Conservation (phyloP, 2,888 invertebrate species). For the Phlogophora meticulosa region DNA sequence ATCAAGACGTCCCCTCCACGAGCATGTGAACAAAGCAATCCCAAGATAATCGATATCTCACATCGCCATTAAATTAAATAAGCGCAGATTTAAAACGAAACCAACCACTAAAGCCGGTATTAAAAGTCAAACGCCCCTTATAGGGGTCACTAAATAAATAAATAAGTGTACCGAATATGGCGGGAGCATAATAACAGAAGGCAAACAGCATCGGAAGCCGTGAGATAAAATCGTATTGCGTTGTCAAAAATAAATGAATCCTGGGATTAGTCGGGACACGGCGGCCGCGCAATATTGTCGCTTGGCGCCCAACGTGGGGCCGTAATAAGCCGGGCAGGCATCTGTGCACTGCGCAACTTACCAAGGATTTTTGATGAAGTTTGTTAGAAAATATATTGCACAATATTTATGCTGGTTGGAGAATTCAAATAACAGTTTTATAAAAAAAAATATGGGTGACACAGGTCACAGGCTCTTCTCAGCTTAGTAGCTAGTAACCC, state of each 20-base stretch:
- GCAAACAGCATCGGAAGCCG: constrained; percentile 91
- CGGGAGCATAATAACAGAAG: constrained; percentile 89
- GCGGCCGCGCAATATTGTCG: constrained; percentile 88
- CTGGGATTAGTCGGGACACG: constrained; percentile 90
- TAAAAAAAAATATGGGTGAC: too few relatives aligned
- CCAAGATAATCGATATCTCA: constrained; percentile 59
- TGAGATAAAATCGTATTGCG: constrained; percentile 91
- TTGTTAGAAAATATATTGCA: constrained; percentile 61
- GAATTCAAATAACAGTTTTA: too few relatives aligned
- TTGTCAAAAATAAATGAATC: constrained; percentile 92
- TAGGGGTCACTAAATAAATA: constrained; percentile 88
- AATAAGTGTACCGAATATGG: constrained; percentile 89
- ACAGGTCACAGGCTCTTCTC: too few relatives aligned
- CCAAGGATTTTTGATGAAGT: constrained; percentile 60
- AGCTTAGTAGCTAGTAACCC: too few relatives aligned
- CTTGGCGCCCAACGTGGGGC: constrained; percentile 85
- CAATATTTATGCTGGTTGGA: constrained; percentile 2
- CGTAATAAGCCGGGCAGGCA: constrained; percentile 80
- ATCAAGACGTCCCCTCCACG: constrained; percentile 27
- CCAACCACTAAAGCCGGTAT: constrained; percentile 84
- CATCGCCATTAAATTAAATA: constrained; percentile 75
- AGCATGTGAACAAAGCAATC: constrained; percentile 32
- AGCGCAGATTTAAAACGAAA: constrained; percentile 71
- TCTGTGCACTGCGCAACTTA: constrained; percentile 63
- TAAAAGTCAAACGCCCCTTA: constrained; percentile 87